phyloP scores from a whole-genome alignment of 2,113 vertebrate genomes.

The Zingel zingel region DNA sequence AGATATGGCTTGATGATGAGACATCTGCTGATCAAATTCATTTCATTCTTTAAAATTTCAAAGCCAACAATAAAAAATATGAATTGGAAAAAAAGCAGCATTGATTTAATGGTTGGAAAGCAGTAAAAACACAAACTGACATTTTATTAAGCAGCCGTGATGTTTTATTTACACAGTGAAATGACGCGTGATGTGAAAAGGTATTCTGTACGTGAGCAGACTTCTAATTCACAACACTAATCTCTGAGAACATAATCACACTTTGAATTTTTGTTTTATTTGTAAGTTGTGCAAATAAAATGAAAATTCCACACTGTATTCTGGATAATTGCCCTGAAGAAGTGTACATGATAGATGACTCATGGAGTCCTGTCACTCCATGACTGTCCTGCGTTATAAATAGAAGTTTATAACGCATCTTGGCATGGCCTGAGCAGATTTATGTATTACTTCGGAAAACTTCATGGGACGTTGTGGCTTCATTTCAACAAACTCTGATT shows the following conservation, averaged over 20 bases:
- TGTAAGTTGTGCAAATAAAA: conserved; percentile 10
- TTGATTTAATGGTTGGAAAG: background rate
- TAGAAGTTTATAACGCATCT: background rate
- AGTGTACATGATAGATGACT: no score
- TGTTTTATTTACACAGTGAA: conserved; percentile 53
- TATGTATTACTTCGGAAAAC: background rate
- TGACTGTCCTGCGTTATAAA: no score
- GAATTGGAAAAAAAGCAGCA: background rate
- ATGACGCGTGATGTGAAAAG: conserved; percentile 1
- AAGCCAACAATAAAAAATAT: background rate
- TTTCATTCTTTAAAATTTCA: background rate
- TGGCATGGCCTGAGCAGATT: background rate
- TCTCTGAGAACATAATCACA: conserved; percentile 10
- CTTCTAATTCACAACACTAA: background rate
- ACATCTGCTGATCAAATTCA: no score
- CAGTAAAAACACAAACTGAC: background rate
- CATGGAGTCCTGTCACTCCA: no score
- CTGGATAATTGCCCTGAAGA: background rate
- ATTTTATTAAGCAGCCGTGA: conserved; percentile 3
- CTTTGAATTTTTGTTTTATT: background rate
- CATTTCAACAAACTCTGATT: background rate
- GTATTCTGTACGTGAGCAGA: background rate
- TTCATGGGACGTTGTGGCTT: background rate
- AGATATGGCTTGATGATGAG: no score
- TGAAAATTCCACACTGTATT: background rate